Base-by-base conservation (phyloP, 2,797 vertebrate species). In the Chrysocyon brachyurus region DNA sequence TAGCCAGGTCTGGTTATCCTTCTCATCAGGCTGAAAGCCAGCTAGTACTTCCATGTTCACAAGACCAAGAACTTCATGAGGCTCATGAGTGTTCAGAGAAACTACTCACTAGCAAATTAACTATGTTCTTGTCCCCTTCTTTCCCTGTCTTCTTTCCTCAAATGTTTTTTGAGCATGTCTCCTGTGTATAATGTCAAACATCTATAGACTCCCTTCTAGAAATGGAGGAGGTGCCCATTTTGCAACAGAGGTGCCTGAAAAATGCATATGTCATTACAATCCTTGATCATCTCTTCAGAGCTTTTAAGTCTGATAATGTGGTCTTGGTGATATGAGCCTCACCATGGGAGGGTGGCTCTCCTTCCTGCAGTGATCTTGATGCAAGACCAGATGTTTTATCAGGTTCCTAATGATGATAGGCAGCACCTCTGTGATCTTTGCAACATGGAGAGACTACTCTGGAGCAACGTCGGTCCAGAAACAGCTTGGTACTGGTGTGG, bases 251-350 rank as follows among this genome's bases (percentile, higher is more conserved):
- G 17, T 46, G 11, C 70, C 64, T 84, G 36, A n/a, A 36, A 75
- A 64, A 54, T 0, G 0, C 40, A 0, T 26, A 31, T 70, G 15
- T 64, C 21, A 0, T 36, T 72, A 12, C 12, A 11, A 3, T 22
- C 40, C 7, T 79, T 33, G 52, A 33, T 5, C 22, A 9, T 33
- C 59, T 46, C 70, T 57, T 49, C 59, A 9, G 56, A 15, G 33
- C 36, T 28, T 86, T 78, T 54, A 22, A 24, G 40, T 33, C 54
- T 31, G 68, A 72, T 26, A 28, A 49, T 8, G 16, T 15, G 26
- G 26, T 31, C 15, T 82, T 3, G 5, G 19, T 57, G 28, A 82
- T 19, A 7, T 33, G 57, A 70, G 28, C 4, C 11, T 56, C 66
- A 22, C 52, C 1, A 1, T 2, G 56, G 66, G 10, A 12, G 31